Percentiles rank a stretch among this genome's conserved stretches.
Evolutionary conservation across 1,140 invertebrate genomes (phyloP).

Genomic region (Nasonia vitripennis): DNA sequence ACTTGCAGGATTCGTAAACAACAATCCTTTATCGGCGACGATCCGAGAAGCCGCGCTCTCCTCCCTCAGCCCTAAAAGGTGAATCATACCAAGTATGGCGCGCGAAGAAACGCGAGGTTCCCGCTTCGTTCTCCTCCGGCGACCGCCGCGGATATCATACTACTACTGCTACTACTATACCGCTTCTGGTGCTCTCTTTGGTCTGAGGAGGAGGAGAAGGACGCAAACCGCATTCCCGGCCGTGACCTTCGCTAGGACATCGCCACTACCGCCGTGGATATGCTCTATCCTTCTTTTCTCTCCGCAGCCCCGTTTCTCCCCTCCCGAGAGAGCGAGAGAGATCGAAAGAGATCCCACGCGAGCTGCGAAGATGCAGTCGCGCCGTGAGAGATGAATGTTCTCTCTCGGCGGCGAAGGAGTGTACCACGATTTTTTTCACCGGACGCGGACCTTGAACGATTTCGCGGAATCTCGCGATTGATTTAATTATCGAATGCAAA

Average conservation of each 20-base stretch:
- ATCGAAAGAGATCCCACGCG: neutral
- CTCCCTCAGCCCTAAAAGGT: neutral
- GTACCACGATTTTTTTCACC: neutral
- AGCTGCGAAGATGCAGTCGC: neutral
- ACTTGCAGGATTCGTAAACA: neutral
- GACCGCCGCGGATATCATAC: constrained; percentile 31
- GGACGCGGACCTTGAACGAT: neutral
- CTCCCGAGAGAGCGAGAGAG: neutral
- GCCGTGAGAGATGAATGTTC: neutral
- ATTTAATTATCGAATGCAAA: neutral
- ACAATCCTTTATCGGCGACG: neutral
- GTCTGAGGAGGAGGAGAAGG: neutral
- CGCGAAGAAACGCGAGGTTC: constrained; percentile 12
- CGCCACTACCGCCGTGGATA: constrained; percentile 64
- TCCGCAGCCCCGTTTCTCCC: constrained; percentile 51
- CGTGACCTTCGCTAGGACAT: constrained; percentile 77
- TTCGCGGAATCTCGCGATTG: neutral
- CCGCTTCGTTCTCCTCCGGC: constrained; percentile 56
- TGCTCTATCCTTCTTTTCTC: constrained; percentile 41
- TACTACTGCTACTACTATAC: neutral
- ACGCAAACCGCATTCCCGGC: constrained; percentile 74
- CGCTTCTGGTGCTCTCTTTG: neutral
- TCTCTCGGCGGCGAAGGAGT: neutral
- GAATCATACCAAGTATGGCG: neutral
- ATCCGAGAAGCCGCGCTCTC: neutral